Evolutionary conservation across 2,888 invertebrate genomes (phyloP).

Genomic region (Nasonovia ribisnigri): DNA sequence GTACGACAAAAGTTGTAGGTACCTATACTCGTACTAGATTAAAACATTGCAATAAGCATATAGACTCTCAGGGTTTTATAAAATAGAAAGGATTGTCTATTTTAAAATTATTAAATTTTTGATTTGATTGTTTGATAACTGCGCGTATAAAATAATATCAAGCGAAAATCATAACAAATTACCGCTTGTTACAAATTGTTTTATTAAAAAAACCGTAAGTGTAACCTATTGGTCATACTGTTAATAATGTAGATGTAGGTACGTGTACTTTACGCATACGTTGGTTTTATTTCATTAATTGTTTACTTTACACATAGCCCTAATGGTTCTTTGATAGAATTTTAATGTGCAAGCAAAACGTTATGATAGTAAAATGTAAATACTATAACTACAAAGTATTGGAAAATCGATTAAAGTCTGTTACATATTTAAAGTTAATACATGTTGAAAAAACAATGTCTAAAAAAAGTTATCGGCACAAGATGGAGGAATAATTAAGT

Average conservation of each 20-base stretch:
- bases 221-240: slow-evolving; percentile 53
- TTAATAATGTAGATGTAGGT: slow-evolving; percentile 13
- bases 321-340: slow-evolving; percentile 39
- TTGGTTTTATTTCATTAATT: slow-evolving; percentile 24
- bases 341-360: not conserved
- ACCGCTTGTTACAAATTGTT: not conserved
- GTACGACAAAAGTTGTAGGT: not conserved
- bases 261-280: slow-evolving; percentile 57
- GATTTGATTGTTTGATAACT: not conserved
- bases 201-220: slow-evolving; percentile 31
- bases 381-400: too few species aligned
- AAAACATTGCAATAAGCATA: too few species aligned
- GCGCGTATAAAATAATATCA: not conserved
- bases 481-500: not conserved
- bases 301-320: not conserved
- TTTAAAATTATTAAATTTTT: not conserved
- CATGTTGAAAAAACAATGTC: not conserved
- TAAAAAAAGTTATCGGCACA: not conserved
- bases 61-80: not conserved
- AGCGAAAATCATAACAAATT: not conserved
- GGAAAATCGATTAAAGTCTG: not conserved
- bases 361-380: not conserved
- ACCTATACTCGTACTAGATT: not conserved
- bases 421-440: not conserved
- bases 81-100: not conserved